Base-by-base conservation (phyloP, 2,888 invertebrate genomes). In the Pantelozetes paolii region DNA sequence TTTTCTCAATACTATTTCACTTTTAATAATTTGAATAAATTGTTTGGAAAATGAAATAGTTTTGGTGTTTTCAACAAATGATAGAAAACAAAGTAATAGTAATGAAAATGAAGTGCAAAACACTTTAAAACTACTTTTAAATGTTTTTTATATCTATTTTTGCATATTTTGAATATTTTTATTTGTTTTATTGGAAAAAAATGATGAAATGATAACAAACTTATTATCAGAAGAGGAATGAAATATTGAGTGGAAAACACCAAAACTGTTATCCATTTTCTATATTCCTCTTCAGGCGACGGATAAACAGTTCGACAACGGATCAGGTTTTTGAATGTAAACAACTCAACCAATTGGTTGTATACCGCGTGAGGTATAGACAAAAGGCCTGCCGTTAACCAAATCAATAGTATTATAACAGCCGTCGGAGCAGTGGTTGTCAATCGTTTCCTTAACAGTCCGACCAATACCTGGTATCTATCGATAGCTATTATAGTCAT, bases 271-370 rank as follows among this genome's bases (percentile, higher is more conserved):
- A 73, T 5, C 18, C 32, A 26, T 36, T 73, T 36, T n/a, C 67
- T 36, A 36, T 50, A 69, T 2, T 32, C 2, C 2, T 13, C 3
- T 67, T 42, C 20, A 1, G 36, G 15, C n/a, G 26, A 28, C 2
- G 73, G 73, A 54, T 73, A 73, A 2, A 73, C 67, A 13, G 42
- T 23, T 20, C 67, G 64, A n/a, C 73, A 73, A 1, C 73, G 67
- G 45, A 42, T 11, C 20, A 69, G 23, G 8, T 36, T 32, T 11
- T 42, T 2, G 13, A 69, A 32, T 20, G n/a, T 9, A n/a, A 54
- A 30, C 40, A 73, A 23, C 20, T 67, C 23, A 9, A 54, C 54
- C 5, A 23, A 36, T 20, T 50, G 2, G 36, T 73, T 73, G 42
- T 23, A 73, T 32, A 73, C 18, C 11, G 73, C 5, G 23, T 69